Conservation (phyloP, 2,888 invertebrate species). For the Amphipyra berbera region DNA sequence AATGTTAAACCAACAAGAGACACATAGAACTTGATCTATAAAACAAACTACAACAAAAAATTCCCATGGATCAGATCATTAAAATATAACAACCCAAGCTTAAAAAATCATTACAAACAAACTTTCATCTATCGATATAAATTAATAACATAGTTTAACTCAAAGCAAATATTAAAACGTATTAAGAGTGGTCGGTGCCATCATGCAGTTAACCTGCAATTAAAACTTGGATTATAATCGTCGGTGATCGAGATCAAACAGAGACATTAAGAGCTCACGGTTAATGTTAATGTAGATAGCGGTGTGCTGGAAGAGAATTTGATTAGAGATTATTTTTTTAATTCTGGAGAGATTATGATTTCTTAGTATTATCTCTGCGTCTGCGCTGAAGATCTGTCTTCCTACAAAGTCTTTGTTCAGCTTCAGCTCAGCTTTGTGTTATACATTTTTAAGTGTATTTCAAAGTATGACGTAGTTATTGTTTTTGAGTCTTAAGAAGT, state of each 20-base stretch:
- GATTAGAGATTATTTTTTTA: constrained; percentile 4
- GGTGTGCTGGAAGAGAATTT: constrained; percentile 41
- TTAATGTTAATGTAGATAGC: constrained; percentile 55
- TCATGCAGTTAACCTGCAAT: constrained; percentile 64
- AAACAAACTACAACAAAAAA: constrained; percentile 1
- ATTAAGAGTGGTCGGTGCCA: constrained; percentile 59
- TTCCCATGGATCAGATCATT: constrained; percentile 33
- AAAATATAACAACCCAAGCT: constrained; percentile 20
- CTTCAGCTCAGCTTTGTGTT: no score
- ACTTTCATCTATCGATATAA: constrained; percentile 33
- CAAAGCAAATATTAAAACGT: constrained; percentile 65
- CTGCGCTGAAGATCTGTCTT: no score
- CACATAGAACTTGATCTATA: neutral
- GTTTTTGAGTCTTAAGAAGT: no score
- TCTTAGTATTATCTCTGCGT: no score
- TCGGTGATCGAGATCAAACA: constrained; percentile 70
- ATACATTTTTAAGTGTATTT: no score
- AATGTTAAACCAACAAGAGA: neutral
- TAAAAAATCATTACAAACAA: constrained; percentile 28
- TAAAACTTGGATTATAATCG: constrained; percentile 69
- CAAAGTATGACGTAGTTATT: no score
- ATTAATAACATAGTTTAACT: constrained; percentile 59
- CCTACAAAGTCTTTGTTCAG: no score
- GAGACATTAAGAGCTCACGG: constrained; percentile 71
- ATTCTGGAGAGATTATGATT: no score